Percentiles rank a stretch among this genome's conserved stretches.
phyloP scores from a whole-genome alignment of 2,888 invertebrate species.

The Synergus gifuensis region DNA sequence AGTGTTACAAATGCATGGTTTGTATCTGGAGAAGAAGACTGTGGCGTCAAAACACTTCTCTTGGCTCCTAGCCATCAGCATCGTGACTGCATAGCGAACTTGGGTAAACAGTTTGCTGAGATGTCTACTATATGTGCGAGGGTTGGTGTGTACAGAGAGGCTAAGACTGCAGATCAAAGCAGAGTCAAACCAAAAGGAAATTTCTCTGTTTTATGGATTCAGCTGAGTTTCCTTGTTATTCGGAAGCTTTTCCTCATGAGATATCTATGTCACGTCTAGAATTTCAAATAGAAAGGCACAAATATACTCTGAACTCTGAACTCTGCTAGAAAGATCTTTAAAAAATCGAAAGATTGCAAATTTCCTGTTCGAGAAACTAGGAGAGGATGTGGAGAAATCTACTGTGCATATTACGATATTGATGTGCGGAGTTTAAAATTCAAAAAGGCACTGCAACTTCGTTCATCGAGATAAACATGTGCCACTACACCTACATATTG shows the following conservation, averaged over 20 bases:
- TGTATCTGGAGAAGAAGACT: conserved; percentile 30
- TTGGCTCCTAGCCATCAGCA: conserved; percentile 58
- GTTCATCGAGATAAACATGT: background rate
- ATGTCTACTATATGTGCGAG: conserved; percentile 22
- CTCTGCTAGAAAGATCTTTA: too few species aligned
- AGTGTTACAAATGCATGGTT: conserved; percentile 39
- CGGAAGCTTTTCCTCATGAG: background rate
- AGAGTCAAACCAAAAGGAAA: conserved; percentile 27
- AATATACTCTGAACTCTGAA: too few species aligned
- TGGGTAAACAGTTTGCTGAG: conserved; percentile 31
- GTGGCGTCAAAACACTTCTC: conserved; percentile 41
- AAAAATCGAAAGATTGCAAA: too few species aligned
- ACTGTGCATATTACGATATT: background rate
- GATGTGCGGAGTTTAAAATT: background rate
- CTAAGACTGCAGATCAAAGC: conserved; percentile 23
- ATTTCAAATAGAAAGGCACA: too few species aligned
- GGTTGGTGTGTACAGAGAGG: conserved; percentile 13
- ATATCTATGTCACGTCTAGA: background rate
- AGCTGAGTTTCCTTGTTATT: background rate
- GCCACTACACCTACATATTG: background rate
- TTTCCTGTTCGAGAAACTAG: too few species aligned
- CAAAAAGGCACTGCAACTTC: background rate
- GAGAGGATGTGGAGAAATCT: background rate
- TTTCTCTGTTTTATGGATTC: conserved; percentile 20
- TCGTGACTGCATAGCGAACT: conserved; percentile 21